phyloP scores from a whole-genome alignment of 1,140 invertebrate genomes.

The Laupala kohalensis region DNA sequence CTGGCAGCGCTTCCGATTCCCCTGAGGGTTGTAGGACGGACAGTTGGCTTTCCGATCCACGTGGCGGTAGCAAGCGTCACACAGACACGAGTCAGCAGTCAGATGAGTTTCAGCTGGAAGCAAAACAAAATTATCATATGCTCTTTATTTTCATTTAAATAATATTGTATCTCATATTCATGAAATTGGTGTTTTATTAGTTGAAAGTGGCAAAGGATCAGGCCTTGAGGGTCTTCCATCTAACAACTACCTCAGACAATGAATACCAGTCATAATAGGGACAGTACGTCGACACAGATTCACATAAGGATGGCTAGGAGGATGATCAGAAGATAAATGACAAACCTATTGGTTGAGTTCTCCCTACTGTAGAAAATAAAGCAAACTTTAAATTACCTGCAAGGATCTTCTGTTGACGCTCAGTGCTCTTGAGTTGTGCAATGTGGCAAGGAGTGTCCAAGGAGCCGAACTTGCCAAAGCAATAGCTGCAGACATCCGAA shows the following conservation, averaged over 20 bases:
- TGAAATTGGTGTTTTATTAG: no score
- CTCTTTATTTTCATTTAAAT: no score
- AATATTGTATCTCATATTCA: no score
- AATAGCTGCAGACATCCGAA: constrained; percentile 70
- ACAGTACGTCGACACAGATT: no score
- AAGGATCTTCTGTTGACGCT: constrained; percentile 61
- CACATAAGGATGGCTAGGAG: no score
- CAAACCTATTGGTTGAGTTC: no score
- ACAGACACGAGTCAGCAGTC: constrained; percentile 65
- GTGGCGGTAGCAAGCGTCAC: constrained; percentile 71
- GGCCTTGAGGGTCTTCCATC: no score
- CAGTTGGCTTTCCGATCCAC: constrained; percentile 63
- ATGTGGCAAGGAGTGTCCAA: constrained; percentile 75
- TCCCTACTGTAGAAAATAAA: not conserved
- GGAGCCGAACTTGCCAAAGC: constrained; percentile 69
- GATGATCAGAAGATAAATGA: no score
- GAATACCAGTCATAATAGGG: no score
- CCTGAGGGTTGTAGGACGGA: constrained; percentile 34
- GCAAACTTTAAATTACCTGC: constrained; percentile 35
- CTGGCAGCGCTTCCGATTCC: constrained; percentile 1
- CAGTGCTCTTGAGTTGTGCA: constrained; percentile 65
- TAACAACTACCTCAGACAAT: no score
- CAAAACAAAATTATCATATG: not conserved
- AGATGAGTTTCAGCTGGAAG: constrained; percentile 54
- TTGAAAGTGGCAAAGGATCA: no score